Evolutionary conservation across 2,113 vertebrate genomes (phyloP), one percentile per base, ranked within the genome.

Genomic region (Apus apus): DNA sequence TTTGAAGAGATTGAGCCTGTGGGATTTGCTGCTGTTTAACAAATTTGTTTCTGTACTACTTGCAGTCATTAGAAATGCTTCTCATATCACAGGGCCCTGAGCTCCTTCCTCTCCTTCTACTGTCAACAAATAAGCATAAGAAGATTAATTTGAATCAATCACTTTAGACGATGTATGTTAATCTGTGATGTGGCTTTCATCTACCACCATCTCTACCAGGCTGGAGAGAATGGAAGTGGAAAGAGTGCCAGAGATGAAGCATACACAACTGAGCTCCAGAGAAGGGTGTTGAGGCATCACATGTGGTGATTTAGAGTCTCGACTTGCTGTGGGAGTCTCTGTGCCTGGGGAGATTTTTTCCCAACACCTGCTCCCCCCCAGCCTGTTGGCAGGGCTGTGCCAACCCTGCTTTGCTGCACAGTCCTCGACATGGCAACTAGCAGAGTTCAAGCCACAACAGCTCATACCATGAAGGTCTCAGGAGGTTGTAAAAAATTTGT

Each of bases 371-470:
- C 13, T 23, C 4, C 14, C 4, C 15, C 13, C 8, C 15, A 68
- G 32, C 4, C 16, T 20, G 8, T 9, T 60, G 43, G 15, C 22
- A n/a, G 43, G 43, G 29, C 36, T 77, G 22, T 1, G 3, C 5
- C 58, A 34, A 8, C 17, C 17, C 34, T 56, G 26, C 53, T 85
- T 30, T 75, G 23, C 29, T 38, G 57, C 71, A 40, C 27, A 66
- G 50, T 58, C 25, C 50, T n/a, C 23, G 1, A 1, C 19, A 2
- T 1, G 10, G n/a, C n/a, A 51, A 26, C 0, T 0, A 26, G 38
- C 54, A 48, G 20, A 48, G 58, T 9, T 80, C 48, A 68, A 65
- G 58, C 45, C 43, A 5, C 30, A 34, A 50, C 22, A 20, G 19
- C 30, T 85, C 53, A 38, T 56, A 56, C 4, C 13, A 43, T 5